A percentile compares a stretch with the other conserved stretches of the same genome.
Conservation (phyloP, 2,113 vertebrate species). For the Cyanistes caeruleus region DNA sequence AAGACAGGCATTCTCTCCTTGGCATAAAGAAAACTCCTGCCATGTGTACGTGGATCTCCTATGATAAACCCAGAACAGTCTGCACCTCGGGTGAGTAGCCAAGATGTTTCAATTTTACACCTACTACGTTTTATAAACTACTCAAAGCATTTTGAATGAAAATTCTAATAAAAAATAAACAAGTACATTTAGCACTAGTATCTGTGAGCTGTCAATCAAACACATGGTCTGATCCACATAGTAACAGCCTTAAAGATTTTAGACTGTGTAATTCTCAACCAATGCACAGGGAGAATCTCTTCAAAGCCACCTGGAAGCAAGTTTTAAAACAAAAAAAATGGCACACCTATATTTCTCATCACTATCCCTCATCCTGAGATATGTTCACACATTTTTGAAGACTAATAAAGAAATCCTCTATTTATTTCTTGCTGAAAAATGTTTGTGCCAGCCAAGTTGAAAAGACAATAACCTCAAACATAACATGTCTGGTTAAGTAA, state of each 20-base stretch:
- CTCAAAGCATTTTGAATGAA: neutral
- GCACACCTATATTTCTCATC: neutral
- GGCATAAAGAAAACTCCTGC: neutral
- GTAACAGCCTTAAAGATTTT: neutral
- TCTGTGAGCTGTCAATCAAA: neutral
- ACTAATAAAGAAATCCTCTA: neutral
- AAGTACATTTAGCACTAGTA: neutral
- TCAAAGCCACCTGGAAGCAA: neutral
- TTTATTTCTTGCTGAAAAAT: neutral
- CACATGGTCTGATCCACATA: neutral
- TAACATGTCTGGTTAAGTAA: neutral
- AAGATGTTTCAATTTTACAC: neutral
- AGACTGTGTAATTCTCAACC: neutral
- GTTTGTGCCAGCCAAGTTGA: neutral
- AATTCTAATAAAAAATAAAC: neutral
- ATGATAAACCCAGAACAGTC: slow-evolving; percentile 1
- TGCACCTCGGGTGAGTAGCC: neutral
- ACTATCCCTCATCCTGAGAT: neutral
- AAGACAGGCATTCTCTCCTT: neutral
- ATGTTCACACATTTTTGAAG: neutral
- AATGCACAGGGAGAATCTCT: neutral
- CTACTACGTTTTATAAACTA: neutral
- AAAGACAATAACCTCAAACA: neutral
- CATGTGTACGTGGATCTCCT: neutral
- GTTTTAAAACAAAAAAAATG: neutral